phyloP scores from a whole-genome alignment of 2,797 vertebrate genomes.

The Chrosomus eos region DNA sequence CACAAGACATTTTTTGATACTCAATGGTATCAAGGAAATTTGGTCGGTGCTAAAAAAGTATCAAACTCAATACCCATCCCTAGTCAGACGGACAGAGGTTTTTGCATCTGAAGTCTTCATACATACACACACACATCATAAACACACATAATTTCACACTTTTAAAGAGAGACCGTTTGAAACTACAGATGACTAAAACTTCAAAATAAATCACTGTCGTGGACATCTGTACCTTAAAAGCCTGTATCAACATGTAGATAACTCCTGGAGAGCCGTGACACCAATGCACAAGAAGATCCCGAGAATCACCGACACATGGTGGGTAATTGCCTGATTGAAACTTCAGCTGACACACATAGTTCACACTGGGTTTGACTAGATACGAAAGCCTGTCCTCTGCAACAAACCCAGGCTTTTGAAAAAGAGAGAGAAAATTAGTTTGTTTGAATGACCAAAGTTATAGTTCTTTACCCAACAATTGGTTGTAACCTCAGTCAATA shows the following conservation, averaged over 20 bases:
- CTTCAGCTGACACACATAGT: conserved; percentile 87
- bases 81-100: too few relatives aligned
- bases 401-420: conserved; percentile 79
- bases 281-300: conserved; percentile 94
- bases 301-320: conserved; percentile 85
- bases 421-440: background rate
- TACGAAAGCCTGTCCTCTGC: conserved; percentile 77
- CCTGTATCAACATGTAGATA: conserved; percentile 96
- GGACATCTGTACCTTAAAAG: conserved; percentile 82
- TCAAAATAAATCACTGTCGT: background rate
- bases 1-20: too few relatives aligned
- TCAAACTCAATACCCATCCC: too few relatives aligned
- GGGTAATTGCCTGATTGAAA: conserved; percentile 93
- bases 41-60: too few relatives aligned
- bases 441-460: background rate
- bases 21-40: too few relatives aligned
- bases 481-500: background rate
- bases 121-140: too few relatives aligned
- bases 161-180: background rate
- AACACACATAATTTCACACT: too few relatives aligned
- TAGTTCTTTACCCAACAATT: background rate
- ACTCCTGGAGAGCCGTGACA: conserved; percentile 94
- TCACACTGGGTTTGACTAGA: conserved; percentile 91
- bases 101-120: too few relatives aligned
- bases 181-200: background rate